Conservation (phyloP, 2,888 invertebrate species). For the Thelaira solivaga region DNA sequence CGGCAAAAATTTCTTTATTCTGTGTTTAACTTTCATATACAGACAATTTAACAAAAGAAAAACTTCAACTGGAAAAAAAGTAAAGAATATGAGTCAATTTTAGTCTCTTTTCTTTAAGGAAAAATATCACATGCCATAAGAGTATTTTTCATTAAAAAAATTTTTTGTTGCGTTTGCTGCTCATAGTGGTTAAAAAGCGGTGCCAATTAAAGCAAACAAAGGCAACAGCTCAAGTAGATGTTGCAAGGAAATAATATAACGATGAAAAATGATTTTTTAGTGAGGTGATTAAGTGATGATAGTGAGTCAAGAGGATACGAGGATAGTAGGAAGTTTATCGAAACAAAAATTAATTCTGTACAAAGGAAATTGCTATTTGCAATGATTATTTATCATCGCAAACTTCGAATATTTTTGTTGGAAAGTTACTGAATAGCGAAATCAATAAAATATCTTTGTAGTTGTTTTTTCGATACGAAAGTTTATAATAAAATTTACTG, state of each 20-base stretch:
- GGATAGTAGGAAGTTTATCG: too few relatives aligned
- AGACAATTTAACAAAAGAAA: conserved; percentile 52
- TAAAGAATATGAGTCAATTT: conserved; percentile 51
- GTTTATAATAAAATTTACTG: too few relatives aligned
- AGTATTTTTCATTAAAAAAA: too few relatives aligned
- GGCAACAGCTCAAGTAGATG: background rate
- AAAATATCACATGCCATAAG: too few relatives aligned
- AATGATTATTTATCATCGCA: too few relatives aligned
- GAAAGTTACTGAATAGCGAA: too few relatives aligned
- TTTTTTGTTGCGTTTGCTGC: background rate
- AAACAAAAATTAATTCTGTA: too few relatives aligned
- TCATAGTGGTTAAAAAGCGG: conserved; percentile 13
- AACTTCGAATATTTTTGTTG: too few relatives aligned
- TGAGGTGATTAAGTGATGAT: background rate
- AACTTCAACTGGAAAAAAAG: conserved; percentile 37
- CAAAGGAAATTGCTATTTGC: too few relatives aligned
- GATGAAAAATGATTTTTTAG: background rate
- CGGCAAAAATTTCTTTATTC: conserved; percentile 23
- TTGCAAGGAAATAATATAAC: conserved; percentile 20
- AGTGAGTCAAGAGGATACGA: background rate
- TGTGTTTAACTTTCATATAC: background rate
- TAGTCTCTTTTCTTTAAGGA: conserved; percentile 18
- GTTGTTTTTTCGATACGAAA: too few relatives aligned
- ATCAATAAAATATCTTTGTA: too few relatives aligned
- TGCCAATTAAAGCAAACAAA: conserved; percentile 46